Evolutionary conservation across 1,140 invertebrate species (phyloP).

Genomic region (Drosophila obscura): DNA sequence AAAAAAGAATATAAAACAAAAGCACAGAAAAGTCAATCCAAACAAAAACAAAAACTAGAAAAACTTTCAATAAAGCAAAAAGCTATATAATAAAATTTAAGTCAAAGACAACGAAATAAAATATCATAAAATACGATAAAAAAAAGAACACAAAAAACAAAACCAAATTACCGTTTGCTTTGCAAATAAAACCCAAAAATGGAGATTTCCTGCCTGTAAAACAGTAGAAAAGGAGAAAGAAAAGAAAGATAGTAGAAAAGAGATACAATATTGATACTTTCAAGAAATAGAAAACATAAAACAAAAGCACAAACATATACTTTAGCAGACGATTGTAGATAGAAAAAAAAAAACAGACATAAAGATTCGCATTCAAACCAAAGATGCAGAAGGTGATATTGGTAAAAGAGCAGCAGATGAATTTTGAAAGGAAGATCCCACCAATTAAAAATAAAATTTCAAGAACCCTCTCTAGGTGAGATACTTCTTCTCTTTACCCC

Average conservation of each 20-base stretch:
- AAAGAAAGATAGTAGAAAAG: conserved; percentile 70
- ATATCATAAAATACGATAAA: conserved; percentile 27
- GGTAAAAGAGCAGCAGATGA: not conserved
- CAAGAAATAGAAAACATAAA: conserved; percentile 29
- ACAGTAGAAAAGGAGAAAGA: conserved; percentile 69
- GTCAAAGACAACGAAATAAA: conserved; percentile 23
- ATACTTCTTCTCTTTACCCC: no score
- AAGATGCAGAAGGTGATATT: conserved; percentile 11
- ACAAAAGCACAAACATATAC: not conserved
- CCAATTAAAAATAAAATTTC: no score
- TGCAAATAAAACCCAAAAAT: conserved; percentile 84
- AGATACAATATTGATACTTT: conserved; percentile 52
- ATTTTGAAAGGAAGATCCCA: no score
- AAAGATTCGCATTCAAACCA: conserved; percentile 13
- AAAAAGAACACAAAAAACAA: conserved; percentile 28
- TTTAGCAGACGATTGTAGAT: no score
- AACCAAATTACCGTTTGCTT: conserved; percentile 82
- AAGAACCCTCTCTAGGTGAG: no score
- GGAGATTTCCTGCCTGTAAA: conserved; percentile 84
- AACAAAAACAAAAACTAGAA: not conserved
- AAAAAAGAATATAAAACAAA: conserved; percentile 18
- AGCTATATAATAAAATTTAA: conserved; percentile 14
- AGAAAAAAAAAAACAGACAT: conserved; percentile 1
- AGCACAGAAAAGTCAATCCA: conserved; percentile 11
- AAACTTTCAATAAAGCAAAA: conserved; percentile 50